These are phyloP conservation scores for Sitta europaea DNA, from an alignment of 2,113 vertebrate genomes.

Conservation along the genomic window DNA sequence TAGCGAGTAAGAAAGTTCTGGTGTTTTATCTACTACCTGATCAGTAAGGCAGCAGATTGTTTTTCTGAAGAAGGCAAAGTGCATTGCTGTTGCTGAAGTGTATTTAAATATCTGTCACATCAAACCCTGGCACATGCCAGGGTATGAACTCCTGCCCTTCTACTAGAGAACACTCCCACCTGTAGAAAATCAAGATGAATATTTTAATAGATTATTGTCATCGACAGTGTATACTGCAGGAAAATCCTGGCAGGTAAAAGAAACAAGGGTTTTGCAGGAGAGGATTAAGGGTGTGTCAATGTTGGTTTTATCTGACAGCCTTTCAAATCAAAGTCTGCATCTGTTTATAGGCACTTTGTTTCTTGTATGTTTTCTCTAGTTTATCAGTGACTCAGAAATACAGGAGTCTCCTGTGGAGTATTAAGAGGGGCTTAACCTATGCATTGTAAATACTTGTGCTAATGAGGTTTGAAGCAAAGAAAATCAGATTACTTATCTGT, in stretches of 20 bases:
- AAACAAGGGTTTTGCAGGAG: background rate
- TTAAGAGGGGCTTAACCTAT: conserved; percentile 1
- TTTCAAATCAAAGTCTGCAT: background rate
- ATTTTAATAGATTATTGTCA: background rate
- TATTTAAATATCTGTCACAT: background rate
- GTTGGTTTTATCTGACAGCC: conserved; percentile 1
- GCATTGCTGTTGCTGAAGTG: background rate
- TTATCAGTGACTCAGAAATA: conserved; percentile 22
- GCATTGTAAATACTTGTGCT: conserved; percentile 21
- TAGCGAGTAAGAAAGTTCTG: background rate
- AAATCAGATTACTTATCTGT: conserved; percentile 42
- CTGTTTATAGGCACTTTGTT: background rate
- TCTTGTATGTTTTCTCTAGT: background rate
- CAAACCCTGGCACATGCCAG: background rate
- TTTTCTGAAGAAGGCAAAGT: background rate
- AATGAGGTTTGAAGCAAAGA: conserved; percentile 10
- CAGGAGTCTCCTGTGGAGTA: background rate
- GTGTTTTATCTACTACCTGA: background rate
- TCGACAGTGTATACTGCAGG: background rate
- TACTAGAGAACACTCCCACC: background rate
- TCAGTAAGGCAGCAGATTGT: background rate
- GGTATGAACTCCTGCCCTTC: background rate
- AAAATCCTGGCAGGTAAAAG: background rate
- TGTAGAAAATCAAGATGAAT: background rate
- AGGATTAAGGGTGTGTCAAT: conserved; percentile 22